These are phyloP conservation scores for Sibirionetta formosa DNA, from an alignment of 2,797 vertebrate species.

Conservation along the genomic window DNA sequence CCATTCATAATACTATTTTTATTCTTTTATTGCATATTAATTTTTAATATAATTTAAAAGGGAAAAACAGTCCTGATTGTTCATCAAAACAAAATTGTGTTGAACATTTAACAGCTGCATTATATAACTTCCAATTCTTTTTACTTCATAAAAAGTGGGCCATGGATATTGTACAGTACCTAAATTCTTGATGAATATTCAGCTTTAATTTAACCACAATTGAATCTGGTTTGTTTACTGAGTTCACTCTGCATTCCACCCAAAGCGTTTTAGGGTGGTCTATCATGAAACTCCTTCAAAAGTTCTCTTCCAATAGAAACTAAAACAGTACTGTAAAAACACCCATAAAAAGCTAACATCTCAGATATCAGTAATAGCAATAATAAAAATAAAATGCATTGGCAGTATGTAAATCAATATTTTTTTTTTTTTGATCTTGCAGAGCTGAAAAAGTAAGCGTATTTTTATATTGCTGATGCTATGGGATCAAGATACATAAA, in stretches of 20 bases:
- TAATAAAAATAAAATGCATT: not conserved
- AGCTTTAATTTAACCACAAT: not conserved
- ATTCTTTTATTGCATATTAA: not conserved
- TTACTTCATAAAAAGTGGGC: not conserved
- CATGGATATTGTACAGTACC: not conserved
- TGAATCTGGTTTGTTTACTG: not conserved
- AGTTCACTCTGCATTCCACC: not conserved
- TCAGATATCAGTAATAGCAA: not conserved
- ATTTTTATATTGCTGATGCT: not conserved
- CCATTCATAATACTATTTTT: not conserved
- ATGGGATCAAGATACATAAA: not conserved
- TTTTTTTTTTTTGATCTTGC: not conserved
- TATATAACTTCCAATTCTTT: not conserved
- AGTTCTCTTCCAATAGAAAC: not conserved
- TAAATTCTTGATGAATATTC: not conserved
- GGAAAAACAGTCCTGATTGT: not conserved
- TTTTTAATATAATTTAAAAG: not conserved
- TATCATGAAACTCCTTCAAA: not conserved
- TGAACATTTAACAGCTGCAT: not conserved
- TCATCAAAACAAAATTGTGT: not conserved
- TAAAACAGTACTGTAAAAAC: not conserved
- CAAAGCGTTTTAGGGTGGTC: not conserved
- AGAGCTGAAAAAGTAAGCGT: not conserved
- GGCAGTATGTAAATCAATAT: not conserved
- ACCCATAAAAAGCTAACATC: not conserved